A percentile compares a stretch with the other conserved stretches of the same genome.
These are phyloP conservation scores for Callorhinus ursinus DNA, from an alignment of 2,113 vertebrate genomes.

Conservation along the genomic window DNA sequence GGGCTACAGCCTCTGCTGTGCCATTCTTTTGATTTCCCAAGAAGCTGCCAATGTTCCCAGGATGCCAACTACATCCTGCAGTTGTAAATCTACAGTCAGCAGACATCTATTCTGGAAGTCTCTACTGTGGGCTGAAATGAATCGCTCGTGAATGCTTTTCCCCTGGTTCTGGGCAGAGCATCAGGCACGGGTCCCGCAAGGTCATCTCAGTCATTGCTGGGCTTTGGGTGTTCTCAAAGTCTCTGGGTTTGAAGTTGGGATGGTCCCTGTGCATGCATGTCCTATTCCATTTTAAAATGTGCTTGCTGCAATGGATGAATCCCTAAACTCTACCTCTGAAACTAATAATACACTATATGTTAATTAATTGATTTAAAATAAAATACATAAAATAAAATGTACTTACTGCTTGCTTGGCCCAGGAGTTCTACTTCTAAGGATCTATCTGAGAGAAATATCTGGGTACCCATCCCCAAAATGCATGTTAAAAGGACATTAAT, in stretches of 20 bases:
- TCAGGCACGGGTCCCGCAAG: not conserved
- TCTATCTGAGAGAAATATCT: not conserved
- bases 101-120: not conserved
- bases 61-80: not conserved
- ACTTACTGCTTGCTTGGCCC: not conserved
- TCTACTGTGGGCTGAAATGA: not conserved
- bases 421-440: not conserved
- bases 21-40: not conserved
- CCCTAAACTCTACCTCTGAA: no score
- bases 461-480: not conserved
- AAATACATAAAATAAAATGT: not conserved
- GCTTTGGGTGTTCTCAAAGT: not conserved
- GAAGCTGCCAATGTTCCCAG: not conserved
- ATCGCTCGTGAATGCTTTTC: not conserved
- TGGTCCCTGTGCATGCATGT: not conserved
- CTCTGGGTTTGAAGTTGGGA: not conserved
- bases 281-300: not conserved
- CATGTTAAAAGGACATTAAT: not conserved
- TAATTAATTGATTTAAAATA: no score
- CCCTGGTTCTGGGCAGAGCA: not conserved
- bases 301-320: not conserved
- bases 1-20: not conserved
- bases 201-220: not conserved
- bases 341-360: no score
- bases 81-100: not conserved